Percentiles rank a stretch among this genome's conserved stretches.
Conservation (phyloP, 1,140 invertebrate genomes). For the Augochlora pura region DNA sequence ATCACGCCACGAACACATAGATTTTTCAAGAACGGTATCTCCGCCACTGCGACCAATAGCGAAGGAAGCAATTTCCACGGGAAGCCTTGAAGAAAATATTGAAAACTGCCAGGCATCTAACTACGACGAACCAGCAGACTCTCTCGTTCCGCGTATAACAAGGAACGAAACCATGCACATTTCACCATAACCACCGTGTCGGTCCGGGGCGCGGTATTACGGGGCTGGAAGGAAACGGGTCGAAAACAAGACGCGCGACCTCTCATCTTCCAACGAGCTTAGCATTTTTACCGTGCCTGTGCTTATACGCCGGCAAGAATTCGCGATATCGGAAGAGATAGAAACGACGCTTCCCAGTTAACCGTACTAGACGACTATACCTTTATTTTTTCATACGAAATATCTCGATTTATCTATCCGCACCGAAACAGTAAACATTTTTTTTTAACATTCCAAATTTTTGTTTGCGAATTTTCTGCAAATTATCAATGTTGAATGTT, state of each 20-base stretch:
- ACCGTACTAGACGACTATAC: conserved; percentile 22
- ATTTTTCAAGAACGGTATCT: not conserved
- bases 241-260: conserved; percentile 14
- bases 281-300: conserved; percentile 48
- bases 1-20: not conserved
- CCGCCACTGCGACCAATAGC: not conserved
- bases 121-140: not conserved
- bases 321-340: conserved; percentile 35
- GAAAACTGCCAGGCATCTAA: conserved; percentile 21
- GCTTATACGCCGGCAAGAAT: conserved; percentile 41
- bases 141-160: conserved; percentile 3
- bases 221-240: not conserved
- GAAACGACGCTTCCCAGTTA: conserved; percentile 20
- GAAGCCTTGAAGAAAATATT: conserved; percentile 21
- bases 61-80: conserved; percentile 15
- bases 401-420: conserved; percentile 12
- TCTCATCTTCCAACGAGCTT: conserved; percentile 43
- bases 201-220: not conserved
- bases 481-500: too few relatives aligned
- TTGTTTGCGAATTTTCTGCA: too few relatives aligned
- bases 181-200: not conserved
- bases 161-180: conserved; percentile 1
- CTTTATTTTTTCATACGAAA: conserved; percentile 21
- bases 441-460: not conserved
- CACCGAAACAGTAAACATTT: not conserved